These are phyloP conservation scores for Melieria omissa DNA, from an alignment of 2,888 invertebrate species.

Conservation along the genomic window DNA sequence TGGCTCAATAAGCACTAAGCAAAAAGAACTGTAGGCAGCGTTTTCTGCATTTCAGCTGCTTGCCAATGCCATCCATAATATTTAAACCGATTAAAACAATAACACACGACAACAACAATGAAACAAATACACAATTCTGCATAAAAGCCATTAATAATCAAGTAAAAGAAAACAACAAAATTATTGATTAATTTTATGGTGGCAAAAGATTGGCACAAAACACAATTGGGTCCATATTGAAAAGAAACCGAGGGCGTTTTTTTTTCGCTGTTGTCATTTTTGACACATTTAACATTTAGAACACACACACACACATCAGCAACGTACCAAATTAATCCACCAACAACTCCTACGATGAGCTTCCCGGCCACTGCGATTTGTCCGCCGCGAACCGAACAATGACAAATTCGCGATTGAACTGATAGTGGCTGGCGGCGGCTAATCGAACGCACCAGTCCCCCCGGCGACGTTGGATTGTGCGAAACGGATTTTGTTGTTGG, in stretches of 20 bases:
- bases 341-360: not conserved
- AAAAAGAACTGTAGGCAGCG: too few relatives aligned
- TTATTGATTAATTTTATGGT: not conserved
- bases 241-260: slow-evolving; percentile 10
- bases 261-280: too few relatives aligned
- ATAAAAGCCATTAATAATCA: not conserved
- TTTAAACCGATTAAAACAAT: slow-evolving; percentile 45
- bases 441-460: not conserved
- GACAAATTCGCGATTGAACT: slow-evolving; percentile 51
- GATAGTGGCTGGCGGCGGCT: slow-evolving; percentile 32
- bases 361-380: too few relatives aligned
- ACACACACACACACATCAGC: not conserved
- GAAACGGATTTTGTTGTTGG: not conserved
- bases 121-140: not conserved
- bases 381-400: slow-evolving; percentile 46
- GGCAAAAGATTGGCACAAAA: slow-evolving; percentile 3
- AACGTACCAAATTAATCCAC: slow-evolving; percentile 8
- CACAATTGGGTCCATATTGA: not conserved
- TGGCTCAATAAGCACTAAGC: too few relatives aligned
- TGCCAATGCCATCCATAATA: slow-evolving; percentile 53
- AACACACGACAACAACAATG: not conserved
- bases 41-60: too few relatives aligned
- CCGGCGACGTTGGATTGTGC: not conserved
- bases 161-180: not conserved
- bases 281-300: too few relatives aligned